Conservation (phyloP, 1,140 invertebrate genomes). For the Ladona fulva region DNA sequence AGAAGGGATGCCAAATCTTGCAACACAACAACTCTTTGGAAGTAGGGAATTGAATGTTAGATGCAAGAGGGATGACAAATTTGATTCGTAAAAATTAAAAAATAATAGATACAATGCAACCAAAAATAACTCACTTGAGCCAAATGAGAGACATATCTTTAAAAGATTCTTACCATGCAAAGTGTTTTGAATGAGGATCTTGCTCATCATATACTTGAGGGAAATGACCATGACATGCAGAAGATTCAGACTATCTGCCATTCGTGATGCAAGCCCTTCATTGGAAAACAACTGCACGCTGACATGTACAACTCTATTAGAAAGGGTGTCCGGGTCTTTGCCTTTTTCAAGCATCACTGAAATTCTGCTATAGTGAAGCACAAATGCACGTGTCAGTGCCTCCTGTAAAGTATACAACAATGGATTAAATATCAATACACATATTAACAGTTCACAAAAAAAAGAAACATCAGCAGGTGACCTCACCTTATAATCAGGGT, state of each 20-base stretch:
- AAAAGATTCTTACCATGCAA: slow-evolving; percentile 59
- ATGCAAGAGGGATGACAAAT: too few relatives aligned
- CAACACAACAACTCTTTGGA: too few relatives aligned
- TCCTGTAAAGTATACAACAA: slow-evolving; percentile 48
- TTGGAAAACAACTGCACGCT: slow-evolving; percentile 94
- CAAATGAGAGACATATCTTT: neutral
- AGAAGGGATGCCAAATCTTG: too few relatives aligned
- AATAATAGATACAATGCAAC: too few relatives aligned
- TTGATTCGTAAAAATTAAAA: too few relatives aligned
- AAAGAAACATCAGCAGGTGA: neutral
- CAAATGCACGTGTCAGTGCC: slow-evolving; percentile 86
- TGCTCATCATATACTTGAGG: slow-evolving; percentile 87
- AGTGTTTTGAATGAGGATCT: slow-evolving; percentile 77
- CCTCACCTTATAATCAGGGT: slow-evolving; percentile 83
- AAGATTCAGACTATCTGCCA: slow-evolving; percentile 82
- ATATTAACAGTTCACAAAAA: neutral
- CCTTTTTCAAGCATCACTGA: slow-evolving; percentile 82
- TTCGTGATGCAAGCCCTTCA: slow-evolving; percentile 76
- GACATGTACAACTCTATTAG: slow-evolving; percentile 93
- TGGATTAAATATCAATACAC: neutral
- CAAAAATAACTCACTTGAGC: too few relatives aligned
- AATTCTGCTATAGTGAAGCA: slow-evolving; percentile 90
- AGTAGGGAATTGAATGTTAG: too few relatives aligned
- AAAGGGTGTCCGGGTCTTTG: slow-evolving; percentile 77
- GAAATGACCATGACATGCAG: slow-evolving; percentile 91